Percentiles rank a stretch among this genome's conserved stretches.
These are phyloP conservation scores for Ochlodes sylvanus DNA, from an alignment of 2,888 invertebrate genomes.

Conservation along the genomic window DNA sequence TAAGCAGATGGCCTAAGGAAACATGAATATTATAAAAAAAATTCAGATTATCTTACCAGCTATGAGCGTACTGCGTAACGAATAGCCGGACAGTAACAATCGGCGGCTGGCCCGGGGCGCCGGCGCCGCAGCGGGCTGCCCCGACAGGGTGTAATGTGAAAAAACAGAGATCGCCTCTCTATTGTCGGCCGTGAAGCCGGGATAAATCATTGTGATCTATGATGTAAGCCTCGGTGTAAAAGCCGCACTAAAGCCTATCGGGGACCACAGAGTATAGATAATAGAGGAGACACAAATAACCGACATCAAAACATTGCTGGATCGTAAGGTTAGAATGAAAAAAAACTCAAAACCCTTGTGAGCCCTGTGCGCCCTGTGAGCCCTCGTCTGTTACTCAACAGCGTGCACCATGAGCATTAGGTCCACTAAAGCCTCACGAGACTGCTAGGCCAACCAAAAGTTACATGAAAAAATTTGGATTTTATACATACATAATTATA, in stretches of 20 bases:
- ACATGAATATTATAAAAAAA: no score
- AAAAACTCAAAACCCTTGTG: no score
- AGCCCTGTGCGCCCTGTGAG: no score
- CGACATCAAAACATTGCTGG: no score
- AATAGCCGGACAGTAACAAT: slow-evolving; percentile 39
- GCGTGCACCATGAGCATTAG: no score
- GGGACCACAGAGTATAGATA: neutral
- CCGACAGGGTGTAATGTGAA: slow-evolving; percentile 33
- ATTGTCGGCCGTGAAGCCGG: slow-evolving; percentile 39
- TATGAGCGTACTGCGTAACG: slow-evolving; percentile 43
- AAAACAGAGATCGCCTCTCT: slow-evolving; percentile 35
- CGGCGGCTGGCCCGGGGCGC: slow-evolving; percentile 57
- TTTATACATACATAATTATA: no score
- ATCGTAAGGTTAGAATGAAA: no score
- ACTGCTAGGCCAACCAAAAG: no score
- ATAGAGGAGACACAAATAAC: neutral
- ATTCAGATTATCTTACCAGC: slow-evolving; percentile 11
- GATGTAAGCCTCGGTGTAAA: slow-evolving; percentile 16
- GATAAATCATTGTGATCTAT: slow-evolving; percentile 33
- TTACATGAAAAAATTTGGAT: no score
- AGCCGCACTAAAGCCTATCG: slow-evolving; percentile 2
- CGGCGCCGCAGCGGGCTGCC: slow-evolving; percentile 54
- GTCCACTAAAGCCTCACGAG: no score
- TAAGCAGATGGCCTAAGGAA: no score
- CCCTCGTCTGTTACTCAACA: no score